Base-by-base conservation (phyloP, 2,113 vertebrate genomes). In the Hippocampus comes region DNA sequence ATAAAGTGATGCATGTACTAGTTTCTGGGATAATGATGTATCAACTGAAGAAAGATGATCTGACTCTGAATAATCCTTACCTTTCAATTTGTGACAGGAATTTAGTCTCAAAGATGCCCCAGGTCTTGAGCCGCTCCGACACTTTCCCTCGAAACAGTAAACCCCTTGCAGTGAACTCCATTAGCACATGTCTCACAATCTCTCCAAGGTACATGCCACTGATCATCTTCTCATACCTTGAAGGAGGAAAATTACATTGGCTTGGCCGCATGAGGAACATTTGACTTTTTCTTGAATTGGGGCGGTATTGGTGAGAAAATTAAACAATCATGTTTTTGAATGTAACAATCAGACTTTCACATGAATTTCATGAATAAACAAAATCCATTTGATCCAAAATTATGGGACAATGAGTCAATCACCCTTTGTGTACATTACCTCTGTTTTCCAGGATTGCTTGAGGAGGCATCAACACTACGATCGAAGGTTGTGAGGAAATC, bases 141-240 rank as follows among this genome's bases (percentile, higher is more conserved):
- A 96, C 91, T n/a, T 93, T 94, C 6, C 96, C 96, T 2, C 95
- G 93, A 91, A 98, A 99, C 55, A 99, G 92, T 78, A 99, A 91
- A 10, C 97, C 97, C 11, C 88, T 93, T 41, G 92, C 88, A 18
- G 97, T 99, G 79, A 98, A 97, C 53, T 97, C 91, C 0, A 99
- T 91, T 41, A 99, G 92, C 63, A 99, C 93, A 66, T 98, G 96
- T 21, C 97, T 94, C 68, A 99, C 97, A 0, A 98, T 94, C 89
- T 99, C 97, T 0, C 97, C 97, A 72, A 99, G 87, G 84, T 99
- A 99, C 97, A 99, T 98, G 60, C 97, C 97, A 0, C 97, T 98
- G 88, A 99, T 98, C 96, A 99, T 96, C 89, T 99, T 99, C 93
- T 99, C 97, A 69, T 93, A 99, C 88, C 97, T 99, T 85, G 0